phyloP scores from a whole-genome alignment of 2,797 vertebrate species.

The Atherinosoma microstoma region DNA sequence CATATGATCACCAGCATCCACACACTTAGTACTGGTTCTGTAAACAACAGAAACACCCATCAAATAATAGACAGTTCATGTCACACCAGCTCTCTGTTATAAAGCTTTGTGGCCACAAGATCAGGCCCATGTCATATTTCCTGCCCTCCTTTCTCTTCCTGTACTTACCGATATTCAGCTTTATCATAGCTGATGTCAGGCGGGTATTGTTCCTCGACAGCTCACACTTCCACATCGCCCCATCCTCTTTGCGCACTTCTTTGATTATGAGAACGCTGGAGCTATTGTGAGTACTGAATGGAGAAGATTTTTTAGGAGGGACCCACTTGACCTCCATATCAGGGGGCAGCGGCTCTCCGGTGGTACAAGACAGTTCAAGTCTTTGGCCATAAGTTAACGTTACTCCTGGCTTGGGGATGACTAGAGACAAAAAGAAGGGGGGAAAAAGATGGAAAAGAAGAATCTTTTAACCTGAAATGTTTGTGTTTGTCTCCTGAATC shows the following conservation, averaged over 20 bases:
- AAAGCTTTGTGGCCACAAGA: slow-evolving; percentile 40
- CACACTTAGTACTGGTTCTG: slow-evolving; percentile 62
- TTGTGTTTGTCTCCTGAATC: background rate
- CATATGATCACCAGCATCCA: slow-evolving; percentile 75
- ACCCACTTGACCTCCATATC: slow-evolving; percentile 62
- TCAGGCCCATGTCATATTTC: slow-evolving; percentile 53
- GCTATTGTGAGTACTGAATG: accelerated
- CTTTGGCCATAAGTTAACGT: slow-evolving; percentile 55
- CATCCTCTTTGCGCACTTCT: slow-evolving; percentile 26
- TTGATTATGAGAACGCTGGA: slow-evolving; percentile 30
- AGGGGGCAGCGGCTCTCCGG: slow-evolving; percentile 33
- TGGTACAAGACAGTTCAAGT: slow-evolving; percentile 75
- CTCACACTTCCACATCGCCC: slow-evolving; percentile 73
- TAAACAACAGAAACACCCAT: slow-evolving; percentile 28
- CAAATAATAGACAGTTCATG: slow-evolving; percentile 8
- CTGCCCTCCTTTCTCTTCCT: slow-evolving; percentile 63
- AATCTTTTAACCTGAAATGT: background rate
- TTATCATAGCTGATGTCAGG: slow-evolving; percentile 60
- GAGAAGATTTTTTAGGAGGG: background rate
- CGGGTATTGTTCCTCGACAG: slow-evolving; percentile 1
- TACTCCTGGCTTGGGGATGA: slow-evolving; percentile 33
- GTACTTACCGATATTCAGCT: slow-evolving; percentile 76
- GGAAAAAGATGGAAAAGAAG: background rate
- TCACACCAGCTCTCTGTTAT: slow-evolving; percentile 13
- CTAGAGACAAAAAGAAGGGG: slow-evolving; percentile 39